Evolutionary conservation across 1,140 invertebrate genomes (phyloP).

Genomic region (Drosophila carrolli): DNA sequence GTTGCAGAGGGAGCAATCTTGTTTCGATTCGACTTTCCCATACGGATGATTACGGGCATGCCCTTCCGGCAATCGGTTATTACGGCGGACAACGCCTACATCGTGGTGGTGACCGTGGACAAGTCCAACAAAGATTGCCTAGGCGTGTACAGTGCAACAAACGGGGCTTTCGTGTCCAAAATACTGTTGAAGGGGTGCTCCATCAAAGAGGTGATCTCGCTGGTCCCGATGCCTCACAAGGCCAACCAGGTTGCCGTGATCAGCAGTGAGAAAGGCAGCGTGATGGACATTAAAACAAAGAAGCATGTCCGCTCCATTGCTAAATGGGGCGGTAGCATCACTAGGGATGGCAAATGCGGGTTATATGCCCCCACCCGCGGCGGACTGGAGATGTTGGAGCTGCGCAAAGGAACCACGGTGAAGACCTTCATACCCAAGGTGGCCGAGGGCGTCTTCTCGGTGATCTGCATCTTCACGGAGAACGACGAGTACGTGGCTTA

Average conservation of each 20-base stretch:
- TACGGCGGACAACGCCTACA: slow-evolving; percentile 91
- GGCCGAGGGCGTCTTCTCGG: slow-evolving; percentile 98
- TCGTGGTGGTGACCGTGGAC: slow-evolving; percentile 92
- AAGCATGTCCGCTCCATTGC: slow-evolving; percentile 91
- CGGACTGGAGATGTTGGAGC: slow-evolving; percentile 95
- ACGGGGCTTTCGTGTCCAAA: slow-evolving; percentile 91
- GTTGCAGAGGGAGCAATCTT: slow-evolving; percentile 89
- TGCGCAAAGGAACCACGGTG: slow-evolving; percentile 92
- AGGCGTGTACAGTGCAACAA: slow-evolving; percentile 93
- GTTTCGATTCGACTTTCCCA: slow-evolving; percentile 92
- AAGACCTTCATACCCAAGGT: slow-evolving; percentile 95
- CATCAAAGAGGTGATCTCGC: slow-evolving; percentile 88
- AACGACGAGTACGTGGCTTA: slow-evolving; percentile 98
- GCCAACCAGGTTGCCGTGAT: slow-evolving; percentile 93
- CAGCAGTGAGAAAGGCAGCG: slow-evolving; percentile 95
- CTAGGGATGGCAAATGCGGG: slow-evolving; percentile 95
- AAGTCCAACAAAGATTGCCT: slow-evolving; percentile 93
- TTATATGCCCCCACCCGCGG: slow-evolving; percentile 96
- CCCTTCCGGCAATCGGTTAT: slow-evolving; percentile 90
- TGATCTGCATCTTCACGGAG: slow-evolving; percentile 96
- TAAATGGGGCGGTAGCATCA: slow-evolving; percentile 93
- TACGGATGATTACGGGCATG: slow-evolving; percentile 88
- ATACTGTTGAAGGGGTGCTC: slow-evolving; percentile 88
- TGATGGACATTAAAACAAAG: slow-evolving; percentile 93
- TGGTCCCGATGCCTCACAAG: slow-evolving; percentile 93